Conservation (phyloP, 2,113 vertebrate genomes). For the Dissostichus mawsoni region DNA sequence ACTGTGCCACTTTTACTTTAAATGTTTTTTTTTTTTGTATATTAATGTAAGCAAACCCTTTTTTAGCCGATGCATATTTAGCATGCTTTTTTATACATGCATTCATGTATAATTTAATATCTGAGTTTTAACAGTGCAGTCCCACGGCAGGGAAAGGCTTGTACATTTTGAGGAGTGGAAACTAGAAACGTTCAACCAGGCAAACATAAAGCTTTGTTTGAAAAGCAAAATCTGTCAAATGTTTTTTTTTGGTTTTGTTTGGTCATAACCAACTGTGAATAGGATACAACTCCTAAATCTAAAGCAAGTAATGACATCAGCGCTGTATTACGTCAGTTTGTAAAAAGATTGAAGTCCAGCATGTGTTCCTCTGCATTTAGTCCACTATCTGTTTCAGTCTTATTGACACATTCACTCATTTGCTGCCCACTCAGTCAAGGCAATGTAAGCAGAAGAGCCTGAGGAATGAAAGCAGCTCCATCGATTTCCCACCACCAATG, state of each 20-base stretch:
- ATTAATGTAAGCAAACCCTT: not conserved
- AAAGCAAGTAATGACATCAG: conserved; percentile 13
- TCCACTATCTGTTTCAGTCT: conserved; percentile 34
- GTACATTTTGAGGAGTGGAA: not conserved
- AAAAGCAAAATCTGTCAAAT: not conserved
- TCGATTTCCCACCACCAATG: conserved; percentile 44
- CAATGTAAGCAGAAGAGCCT: conserved; percentile 45
- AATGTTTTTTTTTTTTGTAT: not conserved
- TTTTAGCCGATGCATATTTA: no score
- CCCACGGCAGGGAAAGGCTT: not conserved
- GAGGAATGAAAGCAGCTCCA: conserved; percentile 27
- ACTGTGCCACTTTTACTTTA: not conserved
- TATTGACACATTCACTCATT: conserved; percentile 64
- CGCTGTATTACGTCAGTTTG: not conserved
- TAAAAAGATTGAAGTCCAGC: conserved; percentile 27
- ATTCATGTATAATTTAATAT: not conserved
- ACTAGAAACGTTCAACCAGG: not conserved
- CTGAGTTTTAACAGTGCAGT: not conserved
- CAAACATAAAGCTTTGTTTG: not conserved
- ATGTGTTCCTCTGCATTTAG: conserved; percentile 36
- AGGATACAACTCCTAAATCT: not conserved
- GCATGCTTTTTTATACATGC: not conserved
- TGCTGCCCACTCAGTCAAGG: conserved; percentile 43
- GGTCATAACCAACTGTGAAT: not conserved
- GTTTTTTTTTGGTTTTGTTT: not conserved